Conservation (phyloP, 2,113 vertebrate species). For the Lagopus leucura region DNA sequence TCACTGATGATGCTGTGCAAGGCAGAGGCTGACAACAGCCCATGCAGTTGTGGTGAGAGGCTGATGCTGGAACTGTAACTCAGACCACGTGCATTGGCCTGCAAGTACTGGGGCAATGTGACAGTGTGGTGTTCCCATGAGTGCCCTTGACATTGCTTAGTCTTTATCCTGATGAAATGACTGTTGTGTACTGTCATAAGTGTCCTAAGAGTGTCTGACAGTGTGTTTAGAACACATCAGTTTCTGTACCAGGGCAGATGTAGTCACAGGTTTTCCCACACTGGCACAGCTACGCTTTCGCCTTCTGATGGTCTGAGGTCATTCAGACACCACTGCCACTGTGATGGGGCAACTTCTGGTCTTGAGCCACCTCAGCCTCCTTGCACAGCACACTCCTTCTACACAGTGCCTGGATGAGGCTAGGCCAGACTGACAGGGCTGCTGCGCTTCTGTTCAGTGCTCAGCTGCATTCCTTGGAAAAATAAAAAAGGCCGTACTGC, state of each 20-base stretch:
- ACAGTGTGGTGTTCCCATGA: not conserved
- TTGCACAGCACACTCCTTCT: not conserved
- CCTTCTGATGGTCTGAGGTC: not conserved
- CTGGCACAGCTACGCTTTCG: not conserved
- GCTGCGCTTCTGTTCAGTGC: not conserved
- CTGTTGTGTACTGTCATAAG: not conserved
- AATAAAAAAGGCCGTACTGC: not conserved
- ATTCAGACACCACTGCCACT: rapidly evolving
- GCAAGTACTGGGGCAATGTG: rapidly evolving
- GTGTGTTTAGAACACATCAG: not conserved
- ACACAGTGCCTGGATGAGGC: not conserved
- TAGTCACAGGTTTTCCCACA: not conserved
- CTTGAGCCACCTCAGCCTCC: not conserved
- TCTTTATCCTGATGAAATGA: not conserved
- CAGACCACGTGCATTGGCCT: not conserved
- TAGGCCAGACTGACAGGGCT: not conserved
- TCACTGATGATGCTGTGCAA: not conserved
- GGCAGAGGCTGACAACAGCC: not conserved
- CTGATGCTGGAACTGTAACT: not conserved
- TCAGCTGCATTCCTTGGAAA: not conserved
- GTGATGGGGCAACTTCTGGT: not conserved
- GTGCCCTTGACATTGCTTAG: not conserved
- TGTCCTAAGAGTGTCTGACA: not conserved
- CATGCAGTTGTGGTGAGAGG: not conserved
- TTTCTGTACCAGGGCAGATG: not conserved